Evolutionary conservation across 2,797 vertebrate genomes (phyloP).

Genomic region (Saguinus oedipus): DNA sequence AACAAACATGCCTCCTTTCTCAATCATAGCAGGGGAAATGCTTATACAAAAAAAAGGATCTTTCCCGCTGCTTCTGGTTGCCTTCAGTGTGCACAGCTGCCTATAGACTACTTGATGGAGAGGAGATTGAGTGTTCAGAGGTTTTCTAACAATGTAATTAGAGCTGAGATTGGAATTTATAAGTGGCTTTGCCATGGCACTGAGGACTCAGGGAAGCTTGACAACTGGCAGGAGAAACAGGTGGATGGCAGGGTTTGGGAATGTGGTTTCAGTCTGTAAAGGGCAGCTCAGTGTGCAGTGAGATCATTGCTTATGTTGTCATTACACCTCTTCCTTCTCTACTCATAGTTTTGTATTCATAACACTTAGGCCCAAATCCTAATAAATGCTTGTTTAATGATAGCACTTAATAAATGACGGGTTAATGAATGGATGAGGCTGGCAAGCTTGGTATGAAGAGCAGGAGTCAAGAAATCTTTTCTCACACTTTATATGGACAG

Average conservation of each 20-base stretch:
- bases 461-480: background rate
- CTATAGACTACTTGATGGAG: background rate
- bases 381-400: conserved; percentile 47
- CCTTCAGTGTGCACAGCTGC: conserved; percentile 40
- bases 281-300: background rate
- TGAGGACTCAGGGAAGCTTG: background rate
- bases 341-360: conserved; percentile 64
- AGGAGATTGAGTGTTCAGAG: background rate
- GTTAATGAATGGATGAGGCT: background rate
- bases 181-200: conserved; percentile 8
- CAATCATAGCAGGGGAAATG: background rate
- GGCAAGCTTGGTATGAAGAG: background rate
- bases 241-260: background rate
- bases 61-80: background rate
- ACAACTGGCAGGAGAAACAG: background rate
- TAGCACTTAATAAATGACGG: background rate
- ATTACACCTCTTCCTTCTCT: conserved; percentile 24
- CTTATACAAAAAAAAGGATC: background rate
- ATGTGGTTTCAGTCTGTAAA: background rate
- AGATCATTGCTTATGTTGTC: conserved; percentile 6
- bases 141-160: conserved; percentile 52
- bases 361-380: conserved; percentile 15
- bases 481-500: background rate
- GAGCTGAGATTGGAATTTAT: conserved; percentile 52
- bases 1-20: background rate